Percentiles rank a stretch among this genome's conserved stretches.
These are phyloP conservation scores for Crax fasciolata DNA, from an alignment of 2,797 vertebrate species.

Conservation along the genomic window DNA sequence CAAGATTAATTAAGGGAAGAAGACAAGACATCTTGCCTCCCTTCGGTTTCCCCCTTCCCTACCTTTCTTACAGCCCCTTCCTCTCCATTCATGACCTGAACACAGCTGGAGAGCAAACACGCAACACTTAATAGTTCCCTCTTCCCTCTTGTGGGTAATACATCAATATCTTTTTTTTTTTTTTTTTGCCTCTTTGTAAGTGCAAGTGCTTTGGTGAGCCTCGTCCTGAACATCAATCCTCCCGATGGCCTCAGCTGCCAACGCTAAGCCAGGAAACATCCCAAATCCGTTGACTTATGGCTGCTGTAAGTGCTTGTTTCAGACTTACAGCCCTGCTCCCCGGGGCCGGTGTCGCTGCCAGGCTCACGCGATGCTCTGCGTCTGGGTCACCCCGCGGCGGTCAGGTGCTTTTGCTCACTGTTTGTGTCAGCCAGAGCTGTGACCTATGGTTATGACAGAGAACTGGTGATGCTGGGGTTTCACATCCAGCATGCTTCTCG, in stretches of 20 bases:
- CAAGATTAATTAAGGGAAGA: slow-evolving; percentile 80
- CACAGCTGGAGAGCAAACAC: slow-evolving; percentile 6
- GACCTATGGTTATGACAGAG: fast-evolving
- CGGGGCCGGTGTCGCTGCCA: fast-evolving
- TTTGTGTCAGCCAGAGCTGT: not conserved
- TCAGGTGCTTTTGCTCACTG: not conserved
- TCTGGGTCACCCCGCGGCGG: fast-evolving
- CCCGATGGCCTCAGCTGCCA: not conserved
- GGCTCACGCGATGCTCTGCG: fast-evolving
- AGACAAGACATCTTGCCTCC: slow-evolving; percentile 61
- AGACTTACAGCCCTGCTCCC: not conserved
- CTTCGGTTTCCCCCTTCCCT: slow-evolving; percentile 46
- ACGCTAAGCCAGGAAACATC: not conserved
- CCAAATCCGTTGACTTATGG: not conserved
- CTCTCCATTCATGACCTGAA: slow-evolving; percentile 3
- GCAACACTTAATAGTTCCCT: not conserved
- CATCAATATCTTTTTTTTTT: not conserved
- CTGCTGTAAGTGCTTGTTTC: not conserved
- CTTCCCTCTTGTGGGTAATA: slow-evolving; percentile 1
- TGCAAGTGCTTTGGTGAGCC: slow-evolving; percentile 10
- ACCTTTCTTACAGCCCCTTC: not conserved
- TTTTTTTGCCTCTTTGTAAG: not conserved
- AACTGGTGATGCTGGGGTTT: not conserved
- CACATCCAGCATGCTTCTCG: not conserved
- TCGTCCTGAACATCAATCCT: slow-evolving; percentile 32